A percentile compares a stretch with the other conserved stretches of the same genome.
Conservation (phyloP, 2,888 invertebrate species). For the Escarpia spicata region DNA sequence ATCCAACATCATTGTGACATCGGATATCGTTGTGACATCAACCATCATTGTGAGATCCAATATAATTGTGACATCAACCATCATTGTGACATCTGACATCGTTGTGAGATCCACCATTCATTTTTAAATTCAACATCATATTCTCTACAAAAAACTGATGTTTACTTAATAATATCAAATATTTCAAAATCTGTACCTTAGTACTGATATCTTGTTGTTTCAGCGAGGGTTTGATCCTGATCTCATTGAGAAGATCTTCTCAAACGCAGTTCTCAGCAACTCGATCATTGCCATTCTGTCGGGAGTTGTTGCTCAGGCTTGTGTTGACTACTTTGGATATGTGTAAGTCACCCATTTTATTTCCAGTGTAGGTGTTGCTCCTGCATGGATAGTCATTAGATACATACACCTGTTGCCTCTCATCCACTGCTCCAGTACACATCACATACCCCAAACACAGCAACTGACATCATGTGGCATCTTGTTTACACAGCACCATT, state of each 20-base stretch:
- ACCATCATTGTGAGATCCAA: not conserved
- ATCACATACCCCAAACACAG: too few species aligned
- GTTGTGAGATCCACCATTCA: too few species aligned
- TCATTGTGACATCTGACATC: not conserved
- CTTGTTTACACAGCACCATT: slow-evolving; percentile 59
- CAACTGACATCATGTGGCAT: too few species aligned
- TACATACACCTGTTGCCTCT: too few species aligned
- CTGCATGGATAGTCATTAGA: too few species aligned
- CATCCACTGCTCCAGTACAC: too few species aligned
- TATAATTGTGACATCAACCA: not conserved
- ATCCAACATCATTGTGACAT: too few species aligned
- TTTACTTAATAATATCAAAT: not conserved
- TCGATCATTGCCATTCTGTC: slow-evolving; percentile 68
- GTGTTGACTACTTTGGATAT: slow-evolving; percentile 67
- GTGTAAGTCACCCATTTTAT: slow-evolving; percentile 62
- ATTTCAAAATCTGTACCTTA: not conserved
- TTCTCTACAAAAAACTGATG: too few species aligned
- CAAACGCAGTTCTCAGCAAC: slow-evolving; percentile 67
- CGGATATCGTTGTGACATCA: not conserved
- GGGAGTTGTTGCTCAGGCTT: slow-evolving; percentile 67
- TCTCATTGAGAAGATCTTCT: slow-evolving; percentile 66
- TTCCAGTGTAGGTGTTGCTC: not conserved
- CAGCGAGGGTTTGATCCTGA: slow-evolving; percentile 64
- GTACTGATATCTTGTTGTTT: slow-evolving; percentile 28
- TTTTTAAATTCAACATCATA: too few species aligned